Percentiles rank a stretch among this genome's conserved stretches.
These are phyloP conservation scores for Anolis apletophallus DNA, from an alignment of 2,797 vertebrate genomes.

Conservation along the genomic window DNA sequence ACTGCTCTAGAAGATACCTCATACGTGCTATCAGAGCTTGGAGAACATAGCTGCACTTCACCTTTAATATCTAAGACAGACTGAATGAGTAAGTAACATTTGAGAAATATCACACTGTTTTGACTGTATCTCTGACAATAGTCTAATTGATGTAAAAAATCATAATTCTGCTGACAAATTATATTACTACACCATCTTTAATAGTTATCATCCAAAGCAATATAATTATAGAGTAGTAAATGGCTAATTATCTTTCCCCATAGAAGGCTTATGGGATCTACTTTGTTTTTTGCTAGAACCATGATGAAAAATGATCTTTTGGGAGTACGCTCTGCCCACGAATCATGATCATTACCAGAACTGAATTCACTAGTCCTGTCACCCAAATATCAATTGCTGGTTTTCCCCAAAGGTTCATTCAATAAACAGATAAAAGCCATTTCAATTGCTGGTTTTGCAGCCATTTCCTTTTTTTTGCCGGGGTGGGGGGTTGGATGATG, in stretches of 20 bases:
- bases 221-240: too few relatives aligned
- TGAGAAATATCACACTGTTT: background rate
- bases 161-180: background rate
- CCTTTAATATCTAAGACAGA: background rate
- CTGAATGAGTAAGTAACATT: slow-evolving; percentile 57
- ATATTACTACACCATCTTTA: background rate
- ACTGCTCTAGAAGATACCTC: slow-evolving; percentile 14
- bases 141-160: background rate
- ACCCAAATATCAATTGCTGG: background rate
- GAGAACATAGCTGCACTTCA: background rate
- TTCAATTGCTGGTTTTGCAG: background rate
- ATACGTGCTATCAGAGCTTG: background rate
- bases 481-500: too few relatives aligned
- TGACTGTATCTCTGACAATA: background rate
- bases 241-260: too few relatives aligned
- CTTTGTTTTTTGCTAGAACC: too few relatives aligned
- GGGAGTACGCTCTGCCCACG: background rate
- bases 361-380: background rate
- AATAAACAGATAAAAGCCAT: too few relatives aligned
- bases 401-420: background rate
- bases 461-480: background rate
- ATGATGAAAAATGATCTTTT: background rate
- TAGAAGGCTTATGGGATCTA: too few relatives aligned
- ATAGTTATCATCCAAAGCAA: background rate
- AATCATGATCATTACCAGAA: background rate